These are phyloP conservation scores for Sylvilagus bachmani DNA, from an alignment of 2,113 vertebrate genomes.

Conservation along the genomic window DNA sequence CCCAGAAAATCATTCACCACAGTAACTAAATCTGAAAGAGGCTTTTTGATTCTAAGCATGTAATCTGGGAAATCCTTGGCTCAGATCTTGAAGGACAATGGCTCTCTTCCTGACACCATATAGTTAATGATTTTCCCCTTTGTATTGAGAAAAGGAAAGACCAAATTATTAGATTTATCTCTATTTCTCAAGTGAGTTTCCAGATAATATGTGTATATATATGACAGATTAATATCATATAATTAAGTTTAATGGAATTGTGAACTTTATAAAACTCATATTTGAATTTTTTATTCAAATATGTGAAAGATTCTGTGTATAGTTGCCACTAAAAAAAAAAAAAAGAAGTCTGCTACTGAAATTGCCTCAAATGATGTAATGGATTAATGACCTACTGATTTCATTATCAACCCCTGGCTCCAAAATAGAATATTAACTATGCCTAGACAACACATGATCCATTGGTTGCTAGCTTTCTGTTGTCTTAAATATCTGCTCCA, in stretches of 20 bases:
- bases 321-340: background rate
- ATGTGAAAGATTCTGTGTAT: background rate
- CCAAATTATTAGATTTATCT: background rate
- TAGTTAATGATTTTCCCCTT: background rate
- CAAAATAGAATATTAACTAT: background rate
- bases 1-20: background rate
- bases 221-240: background rate
- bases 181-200: background rate
- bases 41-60: background rate
- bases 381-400: background rate
- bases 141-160: background rate
- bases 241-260: background rate
- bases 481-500: background rate
- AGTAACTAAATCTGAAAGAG: background rate
- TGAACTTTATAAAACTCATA: background rate
- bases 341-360: background rate
- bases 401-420: background rate
- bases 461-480: background rate
- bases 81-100: slow-evolving; percentile 22
- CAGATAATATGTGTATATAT: background rate
- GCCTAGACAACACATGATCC: background rate
- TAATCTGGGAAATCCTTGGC: background rate
- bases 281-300: background rate
- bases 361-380: background rate
- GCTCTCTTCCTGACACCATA: background rate